phyloP scores from a whole-genome alignment of 2,113 vertebrate genomes.

The Tautogolabrus adspersus region DNA sequence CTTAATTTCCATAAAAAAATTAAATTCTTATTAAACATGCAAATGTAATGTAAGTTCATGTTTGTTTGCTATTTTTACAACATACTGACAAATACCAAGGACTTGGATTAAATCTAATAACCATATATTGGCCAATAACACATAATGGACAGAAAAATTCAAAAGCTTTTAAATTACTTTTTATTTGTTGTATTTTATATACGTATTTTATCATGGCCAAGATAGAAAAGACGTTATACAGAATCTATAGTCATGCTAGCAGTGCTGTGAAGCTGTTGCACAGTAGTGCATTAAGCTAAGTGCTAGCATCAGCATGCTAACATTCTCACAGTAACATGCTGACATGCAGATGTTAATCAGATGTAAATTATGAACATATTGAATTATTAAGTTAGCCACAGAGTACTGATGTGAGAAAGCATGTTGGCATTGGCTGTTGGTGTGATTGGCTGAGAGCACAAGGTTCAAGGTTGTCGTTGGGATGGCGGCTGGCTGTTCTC shows the following conservation, averaged over 20 bases:
- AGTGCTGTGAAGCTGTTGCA: neutral
- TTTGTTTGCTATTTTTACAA: neutral
- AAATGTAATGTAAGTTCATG: too few relatives aligned
- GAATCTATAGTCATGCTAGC: neutral
- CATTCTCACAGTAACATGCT: neutral
- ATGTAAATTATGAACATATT: neutral
- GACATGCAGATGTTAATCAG: neutral
- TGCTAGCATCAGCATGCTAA: neutral
- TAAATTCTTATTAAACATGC: too few relatives aligned
- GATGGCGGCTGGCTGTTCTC: constrained; percentile 58
- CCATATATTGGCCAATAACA: neutral
- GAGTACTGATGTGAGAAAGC: constrained; percentile 82
- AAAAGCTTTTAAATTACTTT: neutral
- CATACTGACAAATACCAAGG: too few relatives aligned
- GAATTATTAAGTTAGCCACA: constrained; percentile 66
- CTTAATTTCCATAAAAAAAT: too few relatives aligned
- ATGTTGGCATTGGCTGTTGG: constrained; percentile 93
- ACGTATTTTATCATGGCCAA: too few relatives aligned
- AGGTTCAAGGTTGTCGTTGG: constrained; percentile 57
- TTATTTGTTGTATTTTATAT: too few relatives aligned
- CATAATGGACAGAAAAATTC: too few relatives aligned
- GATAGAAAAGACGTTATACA: neutral
- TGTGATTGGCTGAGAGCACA: constrained; percentile 92
- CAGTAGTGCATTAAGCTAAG: neutral
- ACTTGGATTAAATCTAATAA: too few relatives aligned